A percentile compares a stretch with the other conserved stretches of the same genome.
Evolutionary conservation across 2,888 invertebrate genomes (phyloP).

Genomic region (Philereme vetulata): DNA sequence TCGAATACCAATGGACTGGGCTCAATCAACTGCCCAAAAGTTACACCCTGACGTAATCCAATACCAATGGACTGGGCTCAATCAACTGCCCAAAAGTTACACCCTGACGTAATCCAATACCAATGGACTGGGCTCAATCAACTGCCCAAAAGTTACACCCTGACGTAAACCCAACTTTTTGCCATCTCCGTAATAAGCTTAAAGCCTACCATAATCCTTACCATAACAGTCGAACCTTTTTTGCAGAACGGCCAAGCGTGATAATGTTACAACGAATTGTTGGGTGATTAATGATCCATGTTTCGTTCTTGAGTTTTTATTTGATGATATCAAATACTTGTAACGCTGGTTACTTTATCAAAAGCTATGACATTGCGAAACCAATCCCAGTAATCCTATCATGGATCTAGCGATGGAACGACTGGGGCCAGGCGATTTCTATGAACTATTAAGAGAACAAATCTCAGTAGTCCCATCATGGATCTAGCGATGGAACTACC

Average conservation of each 20-base stretch:
- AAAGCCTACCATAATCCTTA: neutral
- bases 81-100: conserved; percentile 22
- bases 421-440: too few relatives aligned
- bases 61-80: conserved; percentile 20
- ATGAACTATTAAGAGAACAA: too few relatives aligned
- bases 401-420: too few relatives aligned
- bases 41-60: conserved; percentile 27
- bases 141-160: conserved; percentile 18
- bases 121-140: conserved; percentile 25
- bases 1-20: conserved; percentile 15
- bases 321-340: conserved; percentile 53
- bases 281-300: conserved; percentile 50
- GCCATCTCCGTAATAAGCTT: conserved; percentile 26
- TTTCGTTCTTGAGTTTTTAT: conserved; percentile 48
- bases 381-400: too few relatives aligned
- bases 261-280: conserved; percentile 44
- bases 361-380: neutral
- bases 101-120: conserved; percentile 24
- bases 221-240: too few relatives aligned
- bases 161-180: conserved; percentile 33
- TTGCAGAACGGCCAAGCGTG: conserved; percentile 31
- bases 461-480: too few relatives aligned
- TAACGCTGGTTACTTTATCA: neutral
- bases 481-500: too few relatives aligned
- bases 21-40: conserved; percentile 21